These are phyloP conservation scores for Columba janthina DNA, from an alignment of 2,113 vertebrate species.

Conservation along the genomic window DNA sequence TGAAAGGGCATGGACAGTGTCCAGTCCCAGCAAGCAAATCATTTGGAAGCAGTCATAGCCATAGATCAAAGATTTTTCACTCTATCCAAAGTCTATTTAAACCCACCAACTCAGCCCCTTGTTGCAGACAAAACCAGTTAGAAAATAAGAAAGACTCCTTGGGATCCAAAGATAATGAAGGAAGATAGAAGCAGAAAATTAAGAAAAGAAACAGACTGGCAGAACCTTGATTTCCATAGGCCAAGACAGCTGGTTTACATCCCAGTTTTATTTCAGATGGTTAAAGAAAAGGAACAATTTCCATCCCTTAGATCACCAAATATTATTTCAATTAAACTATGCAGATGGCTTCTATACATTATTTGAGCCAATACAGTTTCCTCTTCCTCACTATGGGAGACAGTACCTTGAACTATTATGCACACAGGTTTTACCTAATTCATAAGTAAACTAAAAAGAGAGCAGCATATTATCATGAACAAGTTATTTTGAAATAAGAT, in stretches of 20 bases:
- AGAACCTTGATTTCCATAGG: slow-evolving; percentile 71
- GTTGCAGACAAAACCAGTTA: slow-evolving; percentile 75
- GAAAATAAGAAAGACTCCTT: slow-evolving; percentile 83
- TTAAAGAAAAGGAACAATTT: slow-evolving; percentile 70
- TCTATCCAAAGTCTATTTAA: slow-evolving; percentile 78
- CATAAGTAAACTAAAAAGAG: slow-evolving; percentile 5
- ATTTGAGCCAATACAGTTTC: slow-evolving; percentile 36
- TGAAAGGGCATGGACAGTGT: slow-evolving; percentile 89
- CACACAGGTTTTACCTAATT: slow-evolving; percentile 5
- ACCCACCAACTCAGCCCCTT: slow-evolving; percentile 69
- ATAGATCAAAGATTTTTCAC: slow-evolving; percentile 90
- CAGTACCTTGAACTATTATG: slow-evolving; percentile 11
- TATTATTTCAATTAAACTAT: slow-evolving; percentile 73
- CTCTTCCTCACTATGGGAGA: background rate
- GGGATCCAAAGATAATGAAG: slow-evolving; percentile 84
- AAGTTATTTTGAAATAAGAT: background rate
- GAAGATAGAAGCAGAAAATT: slow-evolving; percentile 74
- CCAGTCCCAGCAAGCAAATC: slow-evolving; percentile 90
- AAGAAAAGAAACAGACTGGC: slow-evolving; percentile 81
- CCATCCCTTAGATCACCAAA: slow-evolving; percentile 71
- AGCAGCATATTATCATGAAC: background rate
- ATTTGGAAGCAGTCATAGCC: slow-evolving; percentile 84
- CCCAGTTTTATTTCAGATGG: slow-evolving; percentile 71
- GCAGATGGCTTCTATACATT: slow-evolving; percentile 61
- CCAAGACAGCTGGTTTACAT: slow-evolving; percentile 77